Conservation (phyloP, 2,113 vertebrate species). For the Pluvianellus socialis region DNA sequence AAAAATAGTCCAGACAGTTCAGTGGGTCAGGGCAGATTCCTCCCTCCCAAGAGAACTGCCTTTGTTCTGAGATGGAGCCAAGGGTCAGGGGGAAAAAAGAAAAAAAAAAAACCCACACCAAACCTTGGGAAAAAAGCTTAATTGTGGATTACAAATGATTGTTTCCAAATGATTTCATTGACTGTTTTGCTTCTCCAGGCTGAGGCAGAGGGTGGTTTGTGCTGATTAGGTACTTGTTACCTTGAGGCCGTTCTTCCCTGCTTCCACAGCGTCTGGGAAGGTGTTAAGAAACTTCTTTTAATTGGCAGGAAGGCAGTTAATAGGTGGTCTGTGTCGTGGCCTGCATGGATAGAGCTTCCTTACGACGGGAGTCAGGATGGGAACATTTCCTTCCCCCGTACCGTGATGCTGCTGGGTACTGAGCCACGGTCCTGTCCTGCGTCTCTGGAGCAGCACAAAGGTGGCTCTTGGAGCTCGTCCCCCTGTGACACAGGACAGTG, state of each 20-base stretch:
- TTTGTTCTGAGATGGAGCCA: background rate
- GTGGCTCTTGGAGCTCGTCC: background rate
- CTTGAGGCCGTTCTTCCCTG: background rate
- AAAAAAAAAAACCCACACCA: background rate
- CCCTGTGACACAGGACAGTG: background rate
- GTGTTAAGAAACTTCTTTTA: background rate
- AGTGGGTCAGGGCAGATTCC: background rate
- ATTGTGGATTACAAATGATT: background rate
- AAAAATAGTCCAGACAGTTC: slow-evolving; percentile 4
- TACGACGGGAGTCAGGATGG: background rate
- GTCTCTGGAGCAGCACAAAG: background rate
- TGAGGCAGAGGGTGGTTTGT: background rate
- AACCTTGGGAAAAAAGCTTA: background rate
- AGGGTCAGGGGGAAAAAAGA: background rate
- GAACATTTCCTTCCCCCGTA: background rate
- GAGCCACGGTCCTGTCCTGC: background rate
- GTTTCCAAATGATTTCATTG: background rate
- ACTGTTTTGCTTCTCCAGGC: background rate
- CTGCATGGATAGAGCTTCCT: background rate
- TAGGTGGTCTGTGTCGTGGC: background rate
- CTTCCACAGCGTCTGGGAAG: background rate
- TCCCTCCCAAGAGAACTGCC: background rate
- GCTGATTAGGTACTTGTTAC: background rate
- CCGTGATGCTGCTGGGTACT: background rate
- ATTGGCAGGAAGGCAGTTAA: background rate